A percentile compares a stretch with the other conserved stretches of the same genome.
These are phyloP conservation scores for Terrapene triunguis DNA, from an alignment of 2,113 vertebrate genomes.

Conservation along the genomic window DNA sequence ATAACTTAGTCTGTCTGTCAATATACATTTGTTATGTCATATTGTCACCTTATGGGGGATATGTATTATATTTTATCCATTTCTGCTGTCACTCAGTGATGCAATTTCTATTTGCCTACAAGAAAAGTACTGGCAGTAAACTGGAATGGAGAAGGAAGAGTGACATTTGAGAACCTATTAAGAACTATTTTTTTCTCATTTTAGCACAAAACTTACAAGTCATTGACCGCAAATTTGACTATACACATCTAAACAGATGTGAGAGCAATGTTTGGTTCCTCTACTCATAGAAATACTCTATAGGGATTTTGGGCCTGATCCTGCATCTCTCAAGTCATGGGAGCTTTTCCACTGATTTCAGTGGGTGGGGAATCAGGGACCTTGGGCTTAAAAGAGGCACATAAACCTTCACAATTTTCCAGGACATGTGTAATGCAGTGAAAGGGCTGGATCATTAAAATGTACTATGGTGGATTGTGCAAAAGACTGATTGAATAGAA, in stretches of 20 bases:
- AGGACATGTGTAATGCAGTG: not conserved
- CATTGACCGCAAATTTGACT: not conserved
- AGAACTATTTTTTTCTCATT: not conserved
- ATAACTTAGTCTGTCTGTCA: not conserved
- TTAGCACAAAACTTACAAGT: not conserved
- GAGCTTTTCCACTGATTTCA: not conserved
- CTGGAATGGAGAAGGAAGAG: not conserved
- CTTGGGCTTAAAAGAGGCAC: not conserved
- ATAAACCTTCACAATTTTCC: not conserved
- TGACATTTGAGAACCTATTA: not conserved
- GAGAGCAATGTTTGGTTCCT: not conserved
- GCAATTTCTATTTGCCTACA: not conserved
- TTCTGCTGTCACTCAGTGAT: not conserved
- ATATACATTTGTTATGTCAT: not conserved
- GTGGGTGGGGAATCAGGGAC: not conserved
- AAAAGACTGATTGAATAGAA: slow-evolving; percentile 19
- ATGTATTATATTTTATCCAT: not conserved
- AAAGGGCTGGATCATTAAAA: not conserved
- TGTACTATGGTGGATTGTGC: slow-evolving; percentile 3
- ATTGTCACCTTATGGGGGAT: not conserved
- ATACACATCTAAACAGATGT: not conserved
- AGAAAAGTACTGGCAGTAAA: not conserved
- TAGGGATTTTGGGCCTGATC: not conserved
- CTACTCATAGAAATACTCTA: not conserved
- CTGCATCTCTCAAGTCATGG: not conserved